Conservation (phyloP, 2,888 invertebrate species). For the Amiota communis region DNA sequence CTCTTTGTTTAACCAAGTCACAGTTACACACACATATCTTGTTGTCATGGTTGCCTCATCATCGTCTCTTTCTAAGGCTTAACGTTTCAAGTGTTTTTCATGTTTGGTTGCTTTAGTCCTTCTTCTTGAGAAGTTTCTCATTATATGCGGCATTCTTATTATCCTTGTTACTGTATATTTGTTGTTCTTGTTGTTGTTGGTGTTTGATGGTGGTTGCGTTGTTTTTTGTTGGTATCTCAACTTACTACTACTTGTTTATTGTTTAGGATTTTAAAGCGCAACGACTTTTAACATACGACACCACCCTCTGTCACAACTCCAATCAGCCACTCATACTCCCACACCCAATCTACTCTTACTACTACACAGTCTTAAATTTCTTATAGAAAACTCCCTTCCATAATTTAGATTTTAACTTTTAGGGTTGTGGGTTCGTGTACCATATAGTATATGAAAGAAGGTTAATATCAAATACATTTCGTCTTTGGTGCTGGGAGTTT, state of each 20-base stretch:
- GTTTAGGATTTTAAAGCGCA: conserved; percentile 34
- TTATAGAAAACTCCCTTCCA: no score
- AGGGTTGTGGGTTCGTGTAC: conserved; percentile 25
- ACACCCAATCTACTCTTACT: no score
- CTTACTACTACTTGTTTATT: conserved; percentile 32
- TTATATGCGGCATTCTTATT: conserved; percentile 5
- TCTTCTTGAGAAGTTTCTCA: background rate
- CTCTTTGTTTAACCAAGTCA: background rate
- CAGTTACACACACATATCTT: background rate
- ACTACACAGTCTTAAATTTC: no score
- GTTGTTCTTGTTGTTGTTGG: conserved; percentile 13
- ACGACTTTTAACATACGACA: conserved; percentile 32
- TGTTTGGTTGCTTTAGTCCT: background rate
- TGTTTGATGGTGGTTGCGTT: conserved; percentile 12
- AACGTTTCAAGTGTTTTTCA: conserved; percentile 20
- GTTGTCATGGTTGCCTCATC: background rate
- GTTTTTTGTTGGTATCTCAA: conserved; percentile 18
- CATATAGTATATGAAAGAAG: background rate
- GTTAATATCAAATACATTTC: background rate
- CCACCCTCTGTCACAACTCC: background rate
- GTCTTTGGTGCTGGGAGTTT: conserved; percentile 2
- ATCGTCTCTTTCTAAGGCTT: background rate
- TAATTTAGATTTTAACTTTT: conserved; percentile 31
- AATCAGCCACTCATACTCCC: no score
- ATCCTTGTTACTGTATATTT: background rate